A percentile compares a stretch with the other conserved stretches of the same genome.
Conservation (phyloP, 35 echinoderm and acorn worm genomes). For the Anneissia japonica region DNA sequence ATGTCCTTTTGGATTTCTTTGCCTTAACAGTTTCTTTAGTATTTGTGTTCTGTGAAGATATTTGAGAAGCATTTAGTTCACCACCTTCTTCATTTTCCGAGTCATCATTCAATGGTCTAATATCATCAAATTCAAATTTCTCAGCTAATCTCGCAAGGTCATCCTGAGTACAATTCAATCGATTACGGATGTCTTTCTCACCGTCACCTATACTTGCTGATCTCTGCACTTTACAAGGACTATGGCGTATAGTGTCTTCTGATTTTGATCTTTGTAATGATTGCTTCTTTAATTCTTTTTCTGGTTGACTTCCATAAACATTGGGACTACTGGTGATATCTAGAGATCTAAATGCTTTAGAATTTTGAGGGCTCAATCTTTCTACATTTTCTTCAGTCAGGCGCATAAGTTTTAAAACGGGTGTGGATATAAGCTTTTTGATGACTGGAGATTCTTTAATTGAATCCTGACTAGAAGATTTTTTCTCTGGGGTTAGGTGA, state of each 20-base stretch:
- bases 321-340: constrained; percentile 39
- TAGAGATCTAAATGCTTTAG: constrained; percentile 7
- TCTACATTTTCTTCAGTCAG: constrained; percentile 12
- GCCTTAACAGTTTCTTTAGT: not conserved
- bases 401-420: constrained; percentile 46
- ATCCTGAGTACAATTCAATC: constrained; percentile 29
- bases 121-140: constrained; percentile 72
- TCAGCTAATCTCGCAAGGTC: constrained; percentile 59
- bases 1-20: constrained; percentile 24
- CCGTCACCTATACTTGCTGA: not conserved
- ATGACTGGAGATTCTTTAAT: not conserved
- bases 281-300: not conserved
- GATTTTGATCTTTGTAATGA: not conserved
- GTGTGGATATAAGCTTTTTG: constrained; percentile 31
- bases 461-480: not conserved
- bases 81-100: constrained; percentile 18
- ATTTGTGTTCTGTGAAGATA: not conserved
- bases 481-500: not conserved
- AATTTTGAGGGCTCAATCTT: constrained; percentile 26
- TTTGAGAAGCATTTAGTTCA: not conserved
- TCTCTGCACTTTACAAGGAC: constrained; percentile 24
- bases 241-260: not conserved
- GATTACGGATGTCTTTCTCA: not conserved
- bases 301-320: constrained; percentile 8
- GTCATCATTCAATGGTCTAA: constrained; percentile 62